These are phyloP conservation scores for Lasioglossum malachurum DNA, from an alignment of 2,888 invertebrate species.

Conservation along the genomic window DNA sequence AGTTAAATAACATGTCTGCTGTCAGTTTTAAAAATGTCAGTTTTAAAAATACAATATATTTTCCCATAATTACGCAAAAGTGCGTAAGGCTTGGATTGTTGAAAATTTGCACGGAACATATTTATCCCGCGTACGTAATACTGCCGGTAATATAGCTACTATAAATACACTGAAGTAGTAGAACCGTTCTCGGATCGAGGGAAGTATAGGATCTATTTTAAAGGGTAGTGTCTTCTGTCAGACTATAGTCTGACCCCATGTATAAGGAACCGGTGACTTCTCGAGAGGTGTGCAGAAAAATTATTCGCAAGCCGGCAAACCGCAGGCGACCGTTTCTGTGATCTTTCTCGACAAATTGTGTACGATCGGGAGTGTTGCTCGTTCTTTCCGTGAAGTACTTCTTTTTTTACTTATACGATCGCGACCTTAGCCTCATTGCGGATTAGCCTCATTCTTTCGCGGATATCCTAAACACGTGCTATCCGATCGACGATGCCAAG, in stretches of 20 bases:
- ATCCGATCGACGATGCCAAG: conserved; percentile 60
- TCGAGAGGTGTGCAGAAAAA: conserved; percentile 42
- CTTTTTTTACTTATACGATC: conserved; percentile 22
- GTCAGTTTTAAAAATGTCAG: too few species aligned
- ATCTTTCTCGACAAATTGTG: neutral
- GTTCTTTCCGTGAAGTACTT: conserved; percentile 14
- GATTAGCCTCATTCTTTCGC: conserved; percentile 34
- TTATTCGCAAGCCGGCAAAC: conserved; percentile 19
- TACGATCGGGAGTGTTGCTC: neutral
- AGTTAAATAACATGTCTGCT: neutral
- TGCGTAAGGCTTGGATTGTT: neutral
- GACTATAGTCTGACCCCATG: conserved; percentile 47
- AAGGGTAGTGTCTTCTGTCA: conserved; percentile 50
- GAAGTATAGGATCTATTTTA: conserved; percentile 72
- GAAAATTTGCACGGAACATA: neutral
- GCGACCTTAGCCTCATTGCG: conserved; percentile 54
- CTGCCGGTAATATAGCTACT: conserved; percentile 55
- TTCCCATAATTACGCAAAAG: neutral
- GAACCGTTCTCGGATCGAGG: conserved; percentile 61
- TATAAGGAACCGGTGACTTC: conserved; percentile 49
- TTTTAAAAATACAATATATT: neutral
- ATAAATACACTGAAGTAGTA: conserved; percentile 63
- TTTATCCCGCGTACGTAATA: conserved; percentile 35
- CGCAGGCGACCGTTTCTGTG: neutral
- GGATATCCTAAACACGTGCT: conserved; percentile 60